Percentiles rank a stretch among this genome's conserved stretches.
phyloP scores from a whole-genome alignment of 2,113 vertebrate genomes.

The Corvus cornix region DNA sequence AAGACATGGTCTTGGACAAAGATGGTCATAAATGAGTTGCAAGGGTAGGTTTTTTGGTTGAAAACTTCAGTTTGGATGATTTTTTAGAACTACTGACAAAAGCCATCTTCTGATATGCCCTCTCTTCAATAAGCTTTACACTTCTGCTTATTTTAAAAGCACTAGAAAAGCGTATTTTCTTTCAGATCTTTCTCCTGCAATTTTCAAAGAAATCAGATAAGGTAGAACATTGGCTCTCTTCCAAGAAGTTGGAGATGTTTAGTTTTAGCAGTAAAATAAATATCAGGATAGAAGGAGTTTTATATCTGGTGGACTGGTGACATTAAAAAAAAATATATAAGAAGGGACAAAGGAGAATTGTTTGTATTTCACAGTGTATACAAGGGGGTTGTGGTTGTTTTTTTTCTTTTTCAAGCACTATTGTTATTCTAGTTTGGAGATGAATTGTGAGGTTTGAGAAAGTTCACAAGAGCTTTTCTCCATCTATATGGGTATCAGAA shows the following conservation, averaged over 20 bases:
- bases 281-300: neutral
- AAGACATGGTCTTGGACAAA: neutral
- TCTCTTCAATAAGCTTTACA: neutral
- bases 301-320: neutral
- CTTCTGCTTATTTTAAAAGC: neutral
- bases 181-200: neutral
- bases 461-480: neutral
- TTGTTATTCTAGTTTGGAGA: neutral
- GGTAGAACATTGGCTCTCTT: neutral
- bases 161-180: neutral
- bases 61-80: neutral
- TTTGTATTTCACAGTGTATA: neutral
- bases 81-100: neutral
- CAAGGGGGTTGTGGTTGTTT: neutral
- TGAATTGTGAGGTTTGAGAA: neutral
- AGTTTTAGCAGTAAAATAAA: neutral
- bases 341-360: neutral
- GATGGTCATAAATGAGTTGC: neutral
- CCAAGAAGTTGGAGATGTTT: neutral
- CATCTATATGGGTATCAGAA: neutral
- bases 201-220: neutral
- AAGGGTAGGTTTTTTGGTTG: neutral
- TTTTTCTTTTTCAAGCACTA: neutral
- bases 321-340: neutral
- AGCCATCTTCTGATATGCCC: neutral